phyloP scores from a whole-genome alignment of 2,888 invertebrate species.

The Tuberolachnus salignus region DNA sequence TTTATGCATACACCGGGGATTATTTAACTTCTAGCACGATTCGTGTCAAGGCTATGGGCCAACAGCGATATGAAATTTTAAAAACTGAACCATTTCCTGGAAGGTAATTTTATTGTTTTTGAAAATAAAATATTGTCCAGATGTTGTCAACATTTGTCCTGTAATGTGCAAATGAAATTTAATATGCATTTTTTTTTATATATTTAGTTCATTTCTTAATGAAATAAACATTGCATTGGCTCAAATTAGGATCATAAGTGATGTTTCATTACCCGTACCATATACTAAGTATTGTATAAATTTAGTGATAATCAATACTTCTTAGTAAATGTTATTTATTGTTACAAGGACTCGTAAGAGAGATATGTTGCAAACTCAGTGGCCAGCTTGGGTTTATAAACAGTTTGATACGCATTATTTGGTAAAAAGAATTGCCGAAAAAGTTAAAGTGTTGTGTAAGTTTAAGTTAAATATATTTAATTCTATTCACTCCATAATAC shows the following conservation, averaged over 20 bases:
- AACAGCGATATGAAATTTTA: constrained; percentile 43
- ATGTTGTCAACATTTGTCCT: not conserved
- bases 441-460: constrained; percentile 48
- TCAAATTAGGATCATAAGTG: constrained; percentile 33
- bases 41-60: constrained; percentile 45
- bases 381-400: constrained; percentile 73
- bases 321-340: constrained; percentile 40
- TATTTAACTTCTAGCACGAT: not conserved
- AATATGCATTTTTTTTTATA: too few relatives aligned
- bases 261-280: constrained; percentile 11
- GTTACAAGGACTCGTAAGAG: constrained; percentile 61
- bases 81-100: not conserved
- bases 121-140: not conserved
- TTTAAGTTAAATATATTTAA: too few relatives aligned
- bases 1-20: constrained; percentile 25
- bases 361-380: constrained; percentile 68
- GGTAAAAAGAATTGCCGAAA: constrained; percentile 58
- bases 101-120: constrained; percentile 24
- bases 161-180: too few relatives aligned
- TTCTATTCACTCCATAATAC: too few relatives aligned
- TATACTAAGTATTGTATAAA: not conserved
- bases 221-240: constrained; percentile 6
- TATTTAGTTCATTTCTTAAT: constrained; percentile 29
- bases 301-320: not conserved
- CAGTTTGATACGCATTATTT: constrained; percentile 68